Percentiles rank a stretch among this genome's conserved stretches.
Evolutionary conservation across 2,888 invertebrate genomes (phyloP).

Genomic region (Esperia sulphurella): DNA sequence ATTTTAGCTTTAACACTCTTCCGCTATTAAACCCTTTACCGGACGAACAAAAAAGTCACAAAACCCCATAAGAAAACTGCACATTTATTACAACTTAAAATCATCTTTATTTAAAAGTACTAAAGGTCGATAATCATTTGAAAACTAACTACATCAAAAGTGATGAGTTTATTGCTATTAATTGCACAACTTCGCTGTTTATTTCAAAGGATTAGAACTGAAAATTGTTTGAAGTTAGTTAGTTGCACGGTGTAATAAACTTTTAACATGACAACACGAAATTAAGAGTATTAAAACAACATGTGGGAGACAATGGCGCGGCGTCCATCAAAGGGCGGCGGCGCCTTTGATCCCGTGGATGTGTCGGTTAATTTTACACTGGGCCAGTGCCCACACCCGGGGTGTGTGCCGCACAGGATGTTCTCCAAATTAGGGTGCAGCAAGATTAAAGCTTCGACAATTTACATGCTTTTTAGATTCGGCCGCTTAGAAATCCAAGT

Average conservation of each 20-base stretch:
- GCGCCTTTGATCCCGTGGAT: slow-evolving; percentile 55
- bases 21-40: slow-evolving; percentile 43
- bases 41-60: no score
- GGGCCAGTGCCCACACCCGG: slow-evolving; percentile 30
- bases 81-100: not conserved
- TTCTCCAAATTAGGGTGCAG: slow-evolving; percentile 11
- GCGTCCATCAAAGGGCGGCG: slow-evolving; percentile 57
- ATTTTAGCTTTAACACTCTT: slow-evolving; percentile 53
- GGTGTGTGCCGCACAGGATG: slow-evolving; percentile 7
- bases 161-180: slow-evolving; percentile 7
- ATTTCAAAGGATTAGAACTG: slow-evolving; percentile 20
- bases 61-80: not conserved
- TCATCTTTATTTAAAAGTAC: not conserved
- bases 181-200: slow-evolving; percentile 10
- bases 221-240: slow-evolving; percentile 17
- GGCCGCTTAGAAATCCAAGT: no score
- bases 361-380: slow-evolving; percentile 60
- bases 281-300: slow-evolving; percentile 70
- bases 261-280: slow-evolving; percentile 72
- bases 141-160: not conserved
- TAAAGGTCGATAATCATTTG: not conserved
- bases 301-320: slow-evolving; percentile 70
- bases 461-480: no score
- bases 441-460: no score
- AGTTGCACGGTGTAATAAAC: slow-evolving; percentile 48